These are phyloP conservation scores for Cryptocephalus primarius DNA, from an alignment of 2,888 invertebrate genomes.

Conservation along the genomic window DNA sequence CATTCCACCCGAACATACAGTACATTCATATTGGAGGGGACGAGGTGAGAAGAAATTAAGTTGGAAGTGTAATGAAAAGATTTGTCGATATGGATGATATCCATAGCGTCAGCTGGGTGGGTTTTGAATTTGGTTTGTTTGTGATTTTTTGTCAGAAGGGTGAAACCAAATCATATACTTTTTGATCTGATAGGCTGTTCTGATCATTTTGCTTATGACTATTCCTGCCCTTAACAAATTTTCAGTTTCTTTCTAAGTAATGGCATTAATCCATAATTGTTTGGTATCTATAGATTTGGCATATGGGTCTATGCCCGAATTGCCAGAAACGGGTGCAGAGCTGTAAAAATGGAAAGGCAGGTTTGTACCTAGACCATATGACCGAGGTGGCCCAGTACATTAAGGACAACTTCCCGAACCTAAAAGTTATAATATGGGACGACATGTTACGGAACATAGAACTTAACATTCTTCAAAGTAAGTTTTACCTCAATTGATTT, in stretches of 20 bases:
- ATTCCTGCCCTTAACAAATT: too few species aligned
- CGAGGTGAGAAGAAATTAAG: slow-evolving; percentile 41
- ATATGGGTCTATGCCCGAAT: slow-evolving; percentile 49
- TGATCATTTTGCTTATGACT: too few species aligned
- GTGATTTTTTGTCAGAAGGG: too few species aligned
- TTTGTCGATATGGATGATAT: too few species aligned
- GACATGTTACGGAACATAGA: slow-evolving; percentile 67
- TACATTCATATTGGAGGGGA: slow-evolving; percentile 76
- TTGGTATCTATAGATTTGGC: slow-evolving; percentile 51
- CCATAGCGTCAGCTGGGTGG: too few species aligned
- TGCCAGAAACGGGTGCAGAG: slow-evolving; percentile 42
- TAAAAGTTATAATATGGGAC: slow-evolving; percentile 73
- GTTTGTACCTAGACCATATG: slow-evolving; percentile 59
- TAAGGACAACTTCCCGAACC: slow-evolving; percentile 48
- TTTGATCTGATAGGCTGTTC: too few species aligned
- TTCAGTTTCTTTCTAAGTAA: too few species aligned
- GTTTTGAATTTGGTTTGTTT: too few species aligned
- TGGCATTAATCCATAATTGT: too few species aligned
- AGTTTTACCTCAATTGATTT: too few species aligned
- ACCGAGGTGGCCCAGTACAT: slow-evolving; percentile 48
- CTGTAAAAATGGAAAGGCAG: slow-evolving; percentile 42
- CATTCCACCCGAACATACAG: slow-evolving; percentile 51
- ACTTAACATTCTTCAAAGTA: slow-evolving; percentile 46
- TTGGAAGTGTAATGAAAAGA: too few species aligned
- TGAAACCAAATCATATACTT: too few species aligned